Evolutionary conservation across 2,888 invertebrate species (phyloP).

Genomic region (Taphrorychus bicolor): DNA sequence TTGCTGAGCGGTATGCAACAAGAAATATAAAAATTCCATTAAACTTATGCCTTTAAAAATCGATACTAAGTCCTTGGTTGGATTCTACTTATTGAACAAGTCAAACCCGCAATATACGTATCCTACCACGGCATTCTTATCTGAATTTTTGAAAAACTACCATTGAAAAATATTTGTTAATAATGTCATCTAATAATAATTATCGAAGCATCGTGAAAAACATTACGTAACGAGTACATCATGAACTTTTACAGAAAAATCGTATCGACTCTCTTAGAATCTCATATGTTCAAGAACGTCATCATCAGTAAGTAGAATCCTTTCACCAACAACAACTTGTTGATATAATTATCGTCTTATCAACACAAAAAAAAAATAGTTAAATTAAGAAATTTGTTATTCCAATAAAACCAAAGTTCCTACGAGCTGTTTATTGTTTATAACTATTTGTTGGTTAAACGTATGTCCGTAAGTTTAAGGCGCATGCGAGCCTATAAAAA

Average conservation of each 20-base stretch:
- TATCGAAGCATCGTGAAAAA: not conserved
- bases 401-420: not conserved
- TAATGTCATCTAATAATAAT: not conserved
- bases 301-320: conserved; percentile 7
- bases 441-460: not conserved
- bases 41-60: too few species aligned
- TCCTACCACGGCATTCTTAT: too few species aligned
- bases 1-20: too few species aligned
- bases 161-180: not conserved
- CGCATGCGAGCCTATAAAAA: conserved; percentile 20
- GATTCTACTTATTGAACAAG: too few species aligned
- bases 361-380: conserved; percentile 5
- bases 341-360: not conserved
- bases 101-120: too few species aligned
- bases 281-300: not conserved
- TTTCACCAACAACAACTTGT: not conserved
- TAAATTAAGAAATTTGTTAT: conserved; percentile 8
- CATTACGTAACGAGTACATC: not conserved
- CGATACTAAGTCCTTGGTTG: too few species aligned
- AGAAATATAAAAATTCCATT: too few species aligned
- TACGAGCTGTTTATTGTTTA: conserved; percentile 3
- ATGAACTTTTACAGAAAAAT: not conserved
- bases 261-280: not conserved
- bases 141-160: too few species aligned
- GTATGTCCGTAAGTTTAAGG: too few species aligned